Percentiles rank a stretch among this genome's conserved stretches.
Evolutionary conservation across 2,797 vertebrate genomes (phyloP).

Genomic region (Oryzias dopingdopingensis): DNA sequence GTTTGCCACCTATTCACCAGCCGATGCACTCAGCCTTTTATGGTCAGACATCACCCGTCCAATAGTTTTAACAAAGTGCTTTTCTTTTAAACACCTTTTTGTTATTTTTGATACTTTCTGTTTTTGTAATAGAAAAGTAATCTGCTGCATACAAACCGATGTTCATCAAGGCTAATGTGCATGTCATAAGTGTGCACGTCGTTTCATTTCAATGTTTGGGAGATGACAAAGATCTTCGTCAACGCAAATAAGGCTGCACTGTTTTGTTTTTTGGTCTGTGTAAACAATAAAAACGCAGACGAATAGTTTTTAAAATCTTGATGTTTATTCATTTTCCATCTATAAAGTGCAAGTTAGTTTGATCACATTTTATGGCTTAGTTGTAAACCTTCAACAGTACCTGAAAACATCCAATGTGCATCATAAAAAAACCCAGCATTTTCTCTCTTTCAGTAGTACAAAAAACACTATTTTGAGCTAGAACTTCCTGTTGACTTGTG

Average conservation of each 20-base stretch:
- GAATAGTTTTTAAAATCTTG: slow-evolving; percentile 36
- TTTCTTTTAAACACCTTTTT: not conserved
- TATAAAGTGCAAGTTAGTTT: not conserved
- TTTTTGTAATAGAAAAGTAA: slow-evolving; percentile 10
- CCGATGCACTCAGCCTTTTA: slow-evolving; percentile 2
- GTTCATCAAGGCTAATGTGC: slow-evolving; percentile 35
- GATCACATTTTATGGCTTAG: not conserved
- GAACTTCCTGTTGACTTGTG: no score
- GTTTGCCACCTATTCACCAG: not conserved
- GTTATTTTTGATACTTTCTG: slow-evolving; percentile 32
- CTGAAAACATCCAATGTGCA: slow-evolving; percentile 20
- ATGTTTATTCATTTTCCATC: slow-evolving; percentile 1
- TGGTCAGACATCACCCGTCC: not conserved
- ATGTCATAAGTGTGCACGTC: slow-evolving; percentile 61
- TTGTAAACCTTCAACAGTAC: slow-evolving; percentile 1
- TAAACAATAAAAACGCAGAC: slow-evolving; percentile 62
- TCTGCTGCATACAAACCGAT: slow-evolving; percentile 18
- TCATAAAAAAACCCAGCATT: not conserved
- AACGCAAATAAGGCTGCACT: slow-evolving; percentile 40
- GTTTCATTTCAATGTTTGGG: slow-evolving; percentile 26
- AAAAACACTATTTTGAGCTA: no score
- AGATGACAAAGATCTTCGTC: slow-evolving; percentile 32
- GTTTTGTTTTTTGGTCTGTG: slow-evolving; percentile 48
- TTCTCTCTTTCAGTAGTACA: no score
- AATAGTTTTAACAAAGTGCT: no score